Percentiles rank a stretch among this genome's conserved stretches.
phyloP scores from a whole-genome alignment of 2,113 vertebrate genomes.

The Tringa solitaria region DNA sequence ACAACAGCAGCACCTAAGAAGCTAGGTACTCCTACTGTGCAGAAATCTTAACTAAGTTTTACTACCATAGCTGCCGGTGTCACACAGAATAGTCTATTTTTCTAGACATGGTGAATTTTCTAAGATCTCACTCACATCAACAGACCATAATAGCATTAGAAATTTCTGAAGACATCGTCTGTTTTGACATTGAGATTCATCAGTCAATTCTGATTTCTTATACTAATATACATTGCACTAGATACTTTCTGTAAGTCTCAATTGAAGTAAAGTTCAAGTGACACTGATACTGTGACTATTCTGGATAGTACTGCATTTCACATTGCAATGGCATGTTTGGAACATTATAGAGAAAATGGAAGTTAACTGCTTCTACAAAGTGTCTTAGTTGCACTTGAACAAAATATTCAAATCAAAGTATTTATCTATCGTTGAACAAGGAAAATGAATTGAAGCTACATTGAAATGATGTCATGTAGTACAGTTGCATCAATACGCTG shows the following conservation, averaged over 20 bases:
- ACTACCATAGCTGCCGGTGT: fast-evolving
- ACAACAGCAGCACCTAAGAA: not conserved
- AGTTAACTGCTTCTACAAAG: not conserved
- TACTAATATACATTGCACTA: not conserved
- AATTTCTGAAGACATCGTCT: not conserved
- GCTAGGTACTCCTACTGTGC: not conserved
- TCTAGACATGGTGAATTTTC: not conserved
- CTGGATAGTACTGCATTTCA: not conserved
- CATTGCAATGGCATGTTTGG: not conserved
- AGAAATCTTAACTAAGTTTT: not conserved
- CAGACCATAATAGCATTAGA: not conserved
- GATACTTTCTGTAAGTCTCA: not conserved
- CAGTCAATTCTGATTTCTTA: not conserved
- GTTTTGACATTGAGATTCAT: not conserved
- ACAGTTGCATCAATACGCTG: not conserved
- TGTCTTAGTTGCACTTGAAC: not conserved
- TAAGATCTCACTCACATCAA: not conserved
- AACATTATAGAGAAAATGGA: not conserved
- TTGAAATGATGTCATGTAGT: not conserved
- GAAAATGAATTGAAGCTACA: not conserved
- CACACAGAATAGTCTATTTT: not conserved
- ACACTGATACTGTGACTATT: not conserved
- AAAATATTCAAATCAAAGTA: not conserved
- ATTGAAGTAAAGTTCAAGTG: not conserved
- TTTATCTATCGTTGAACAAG: not conserved